phyloP scores from a whole-genome alignment of 2,113 vertebrate genomes.

The Typhlomys cinereus region DNA sequence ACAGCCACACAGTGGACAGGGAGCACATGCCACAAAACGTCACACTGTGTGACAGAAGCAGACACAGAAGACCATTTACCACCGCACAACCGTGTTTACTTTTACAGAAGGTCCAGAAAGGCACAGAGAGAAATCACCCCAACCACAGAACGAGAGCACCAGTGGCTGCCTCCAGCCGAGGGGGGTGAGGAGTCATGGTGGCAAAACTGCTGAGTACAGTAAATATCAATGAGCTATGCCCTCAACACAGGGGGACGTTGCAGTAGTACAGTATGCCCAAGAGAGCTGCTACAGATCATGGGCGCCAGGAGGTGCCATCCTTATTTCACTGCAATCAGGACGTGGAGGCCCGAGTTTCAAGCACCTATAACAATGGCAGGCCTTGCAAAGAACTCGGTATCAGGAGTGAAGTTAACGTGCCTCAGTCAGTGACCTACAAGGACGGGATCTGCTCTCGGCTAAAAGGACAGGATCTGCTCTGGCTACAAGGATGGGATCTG shows the following conservation, averaged over 20 bases:
- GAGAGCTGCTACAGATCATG: background rate
- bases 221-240: background rate
- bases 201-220: background rate
- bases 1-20: background rate
- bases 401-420: background rate
- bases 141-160: background rate
- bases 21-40: background rate
- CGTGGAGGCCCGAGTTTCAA: background rate
- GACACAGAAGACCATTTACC: background rate
- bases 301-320: background rate
- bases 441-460: no score
- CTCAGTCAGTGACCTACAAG: background rate
- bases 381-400: background rate
- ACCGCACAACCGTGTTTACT: background rate
- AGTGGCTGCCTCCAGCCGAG: background rate
- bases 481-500: background rate
- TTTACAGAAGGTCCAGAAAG: constrained; percentile 28
- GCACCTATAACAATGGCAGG: background rate
- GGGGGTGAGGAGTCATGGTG: no score
- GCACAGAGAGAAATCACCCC: background rate
- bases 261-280: background rate
- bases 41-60: background rate
- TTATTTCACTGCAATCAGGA: background rate
- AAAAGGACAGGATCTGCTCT: constrained; percentile 28
- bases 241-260: background rate